Evolutionary conservation across 2,888 invertebrate species (phyloP).

Genomic region (Geotrupes spiniger): DNA sequence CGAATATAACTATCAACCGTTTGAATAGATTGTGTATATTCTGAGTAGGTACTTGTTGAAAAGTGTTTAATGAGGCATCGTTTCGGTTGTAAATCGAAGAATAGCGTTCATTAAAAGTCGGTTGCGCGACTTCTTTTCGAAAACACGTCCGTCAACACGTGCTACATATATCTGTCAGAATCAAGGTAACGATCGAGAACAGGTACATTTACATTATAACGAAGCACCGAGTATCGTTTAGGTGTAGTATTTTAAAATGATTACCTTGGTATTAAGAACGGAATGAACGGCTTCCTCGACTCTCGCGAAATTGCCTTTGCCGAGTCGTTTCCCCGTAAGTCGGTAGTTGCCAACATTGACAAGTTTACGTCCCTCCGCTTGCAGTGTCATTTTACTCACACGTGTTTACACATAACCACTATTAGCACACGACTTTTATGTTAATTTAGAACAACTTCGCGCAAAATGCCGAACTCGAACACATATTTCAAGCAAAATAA

Average conservation of each 20-base stretch:
- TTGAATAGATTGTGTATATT: no score
- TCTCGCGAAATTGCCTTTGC: conserved; percentile 74
- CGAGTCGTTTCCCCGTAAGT: conserved; percentile 67
- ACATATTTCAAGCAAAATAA: conserved; percentile 34
- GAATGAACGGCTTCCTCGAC: conserved; percentile 72
- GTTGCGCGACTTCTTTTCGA: conserved; percentile 7
- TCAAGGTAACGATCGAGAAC: conserved; percentile 15
- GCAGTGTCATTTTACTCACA: conserved; percentile 36
- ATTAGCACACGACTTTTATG: conserved; percentile 30
- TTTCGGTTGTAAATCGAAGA: no score
- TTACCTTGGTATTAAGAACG: conserved; percentile 66
- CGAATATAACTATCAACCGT: no score
- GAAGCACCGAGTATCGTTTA: conserved; percentile 5
- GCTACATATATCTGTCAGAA: conserved; percentile 17
- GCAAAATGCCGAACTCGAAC: conserved; percentile 31
- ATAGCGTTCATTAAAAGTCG: conserved; percentile 14
- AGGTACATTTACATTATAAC: conserved; percentile 19
- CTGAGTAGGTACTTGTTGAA: no score
- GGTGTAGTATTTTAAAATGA: no score
- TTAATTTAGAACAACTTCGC: conserved; percentile 30
- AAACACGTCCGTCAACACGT: conserved; percentile 8
- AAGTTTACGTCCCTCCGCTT: conserved; percentile 46
- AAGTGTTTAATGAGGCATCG: no score
- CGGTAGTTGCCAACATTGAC: conserved; percentile 67
- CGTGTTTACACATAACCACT: conserved; percentile 34